phyloP scores from a whole-genome alignment of 1,140 invertebrate genomes.

The Hyles euphorbiae region DNA sequence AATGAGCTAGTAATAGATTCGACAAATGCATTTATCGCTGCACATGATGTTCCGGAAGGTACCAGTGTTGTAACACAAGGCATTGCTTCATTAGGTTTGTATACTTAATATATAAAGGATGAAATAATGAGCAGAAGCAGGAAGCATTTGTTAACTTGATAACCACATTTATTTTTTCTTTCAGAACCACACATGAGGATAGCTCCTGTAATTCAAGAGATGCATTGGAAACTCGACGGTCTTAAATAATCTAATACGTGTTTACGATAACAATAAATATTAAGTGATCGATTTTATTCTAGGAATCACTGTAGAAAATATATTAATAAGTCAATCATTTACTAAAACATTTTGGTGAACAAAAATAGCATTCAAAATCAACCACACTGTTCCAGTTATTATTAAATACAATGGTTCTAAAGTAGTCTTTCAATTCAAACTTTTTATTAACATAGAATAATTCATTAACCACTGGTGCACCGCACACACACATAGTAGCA shows the following conservation, averaged over 20 bases:
- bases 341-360: constrained; percentile 75
- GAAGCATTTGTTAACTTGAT: not conserved
- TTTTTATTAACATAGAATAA: constrained; percentile 55
- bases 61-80: constrained; percentile 51
- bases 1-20: constrained; percentile 69
- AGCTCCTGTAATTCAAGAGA: constrained; percentile 59
- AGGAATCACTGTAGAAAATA: constrained; percentile 2
- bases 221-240: constrained; percentile 65
- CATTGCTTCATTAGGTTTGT: constrained; percentile 59
- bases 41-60: constrained; percentile 50
- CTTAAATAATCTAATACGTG: constrained; percentile 27
- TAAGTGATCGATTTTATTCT: not conserved
- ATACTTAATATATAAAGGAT: constrained; percentile 6
- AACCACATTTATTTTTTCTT: constrained; percentile 29
- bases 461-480: constrained; percentile 75
- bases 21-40: constrained; percentile 52
- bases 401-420: constrained; percentile 60
- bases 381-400: constrained; percentile 53
- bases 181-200: constrained; percentile 67
- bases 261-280: constrained; percentile 2
- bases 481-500: constrained; percentile 79
- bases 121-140: not conserved
- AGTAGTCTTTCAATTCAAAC: constrained; percentile 60
- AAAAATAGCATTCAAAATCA: constrained; percentile 78
- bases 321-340: constrained; percentile 8